Percentiles rank a stretch among this genome's conserved stretches.
Conservation (phyloP, 2,113 vertebrate genomes). For the Oryzias javanicus region DNA sequence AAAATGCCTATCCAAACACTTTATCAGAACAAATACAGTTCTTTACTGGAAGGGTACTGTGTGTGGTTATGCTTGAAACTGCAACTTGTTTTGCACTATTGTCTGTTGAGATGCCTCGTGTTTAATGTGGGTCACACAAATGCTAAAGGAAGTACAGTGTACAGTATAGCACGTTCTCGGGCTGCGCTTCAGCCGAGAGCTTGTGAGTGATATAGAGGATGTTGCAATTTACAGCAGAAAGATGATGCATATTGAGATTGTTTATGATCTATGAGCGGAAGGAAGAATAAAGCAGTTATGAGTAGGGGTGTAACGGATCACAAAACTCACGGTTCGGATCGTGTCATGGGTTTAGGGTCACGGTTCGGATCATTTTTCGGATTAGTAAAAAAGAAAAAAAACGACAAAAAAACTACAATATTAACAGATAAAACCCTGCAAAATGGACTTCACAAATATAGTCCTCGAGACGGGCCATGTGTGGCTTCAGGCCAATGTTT, state of each 20-base stretch:
- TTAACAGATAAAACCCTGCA: no score
- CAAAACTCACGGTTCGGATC: no score
- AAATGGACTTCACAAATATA: no score
- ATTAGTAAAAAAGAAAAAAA: no score
- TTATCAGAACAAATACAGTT: conserved; percentile 12
- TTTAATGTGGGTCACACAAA: conserved; percentile 21
- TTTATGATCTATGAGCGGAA: no score
- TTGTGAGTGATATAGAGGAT: conserved; percentile 23
- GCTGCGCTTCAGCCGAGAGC: not conserved
- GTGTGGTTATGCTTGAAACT: conserved; percentile 19
- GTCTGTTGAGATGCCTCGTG: conserved; percentile 5
- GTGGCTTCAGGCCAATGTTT: no score
- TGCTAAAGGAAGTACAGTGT: conserved; percentile 16
- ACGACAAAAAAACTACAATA: no score
- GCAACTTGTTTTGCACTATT: not conserved
- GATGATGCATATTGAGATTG: not conserved
- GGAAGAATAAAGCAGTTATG: no score
- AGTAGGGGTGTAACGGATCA: no score
- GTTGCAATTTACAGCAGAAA: not conserved
- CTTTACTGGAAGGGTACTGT: conserved; percentile 48
- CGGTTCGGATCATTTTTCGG: no score
- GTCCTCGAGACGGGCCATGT: no score
- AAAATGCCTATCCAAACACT: conserved; percentile 11
- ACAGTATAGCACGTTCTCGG: conserved; percentile 3
- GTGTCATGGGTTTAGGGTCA: no score